These are phyloP conservation scores for Scotopteryx bipunctaria DNA, from an alignment of 2,888 invertebrate genomes.

Conservation along the genomic window DNA sequence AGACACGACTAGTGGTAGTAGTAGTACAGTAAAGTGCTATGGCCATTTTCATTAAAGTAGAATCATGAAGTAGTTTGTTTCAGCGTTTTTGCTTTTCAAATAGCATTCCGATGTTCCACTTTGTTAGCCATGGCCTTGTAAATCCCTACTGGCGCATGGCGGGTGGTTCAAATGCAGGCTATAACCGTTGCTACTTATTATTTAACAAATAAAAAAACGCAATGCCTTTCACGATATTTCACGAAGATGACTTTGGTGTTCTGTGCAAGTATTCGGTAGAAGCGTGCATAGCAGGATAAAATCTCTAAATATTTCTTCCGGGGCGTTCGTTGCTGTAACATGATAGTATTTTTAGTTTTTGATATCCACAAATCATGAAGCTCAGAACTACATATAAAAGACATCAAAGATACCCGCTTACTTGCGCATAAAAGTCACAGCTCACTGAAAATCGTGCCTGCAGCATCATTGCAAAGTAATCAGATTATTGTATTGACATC, in stretches of 20 bases:
- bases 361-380: no score
- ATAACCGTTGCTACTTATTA: slow-evolving; percentile 13
- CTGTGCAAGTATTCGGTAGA: no score
- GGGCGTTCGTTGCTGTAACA: no score
- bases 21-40: no score
- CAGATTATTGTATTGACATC: slow-evolving; percentile 19
- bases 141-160: slow-evolving; percentile 50
- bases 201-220: background rate
- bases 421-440: slow-evolving; percentile 1
- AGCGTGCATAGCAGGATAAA: no score
- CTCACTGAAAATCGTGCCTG: background rate
- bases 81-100: slow-evolving; percentile 58
- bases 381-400: no score
- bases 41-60: slow-evolving; percentile 39
- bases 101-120: slow-evolving; percentile 64
- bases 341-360: no score
- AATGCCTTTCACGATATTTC: no score
- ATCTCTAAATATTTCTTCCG: no score
- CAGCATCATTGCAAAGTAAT: slow-evolving; percentile 22
- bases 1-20: no score
- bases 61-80: slow-evolving; percentile 43
- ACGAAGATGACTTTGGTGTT: no score
- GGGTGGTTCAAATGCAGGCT: slow-evolving; percentile 38
- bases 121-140: slow-evolving; percentile 47
- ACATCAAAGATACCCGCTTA: background rate